Percentiles rank a stretch among this genome's conserved stretches.
Conservation (phyloP, 2,113 vertebrate genomes). For the Lepisosteus oculatus region DNA sequence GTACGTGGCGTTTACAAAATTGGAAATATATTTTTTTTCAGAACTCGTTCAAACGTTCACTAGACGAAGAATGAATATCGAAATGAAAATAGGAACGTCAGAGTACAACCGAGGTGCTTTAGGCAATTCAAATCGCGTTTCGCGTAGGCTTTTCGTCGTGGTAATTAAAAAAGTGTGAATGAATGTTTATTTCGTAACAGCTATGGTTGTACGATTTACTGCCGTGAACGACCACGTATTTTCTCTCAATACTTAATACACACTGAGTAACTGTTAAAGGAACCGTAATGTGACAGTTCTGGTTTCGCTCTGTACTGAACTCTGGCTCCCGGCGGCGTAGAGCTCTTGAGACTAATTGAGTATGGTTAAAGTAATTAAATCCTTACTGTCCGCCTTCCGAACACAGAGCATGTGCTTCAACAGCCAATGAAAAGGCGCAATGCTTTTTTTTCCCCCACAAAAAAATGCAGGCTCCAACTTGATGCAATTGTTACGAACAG, state of each 20-base stretch:
- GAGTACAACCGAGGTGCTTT: no score
- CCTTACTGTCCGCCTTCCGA: constrained; percentile 1
- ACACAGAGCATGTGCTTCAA: constrained; percentile 2
- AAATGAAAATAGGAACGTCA: no score
- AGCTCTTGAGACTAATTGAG: constrained; percentile 18
- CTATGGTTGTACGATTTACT: no score
- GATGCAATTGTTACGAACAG: no score
- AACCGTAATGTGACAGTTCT: constrained; percentile 1
- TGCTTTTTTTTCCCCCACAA: no score
- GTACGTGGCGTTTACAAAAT: no score
- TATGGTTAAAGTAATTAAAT: constrained; percentile 27
- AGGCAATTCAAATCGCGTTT: constrained; percentile 8
- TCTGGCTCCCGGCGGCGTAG: constrained; percentile 3
- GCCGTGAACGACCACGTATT: no score
- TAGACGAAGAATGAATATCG: no score
- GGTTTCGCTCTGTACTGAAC: constrained; percentile 14
- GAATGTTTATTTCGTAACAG: constrained; percentile 42
- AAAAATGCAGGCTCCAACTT: no score
- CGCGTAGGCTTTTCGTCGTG: no score
- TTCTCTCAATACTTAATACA: neutral
- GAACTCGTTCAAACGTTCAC: no score
- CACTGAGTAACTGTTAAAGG: neutral
- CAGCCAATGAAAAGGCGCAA: neutral
- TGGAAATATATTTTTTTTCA: no score
- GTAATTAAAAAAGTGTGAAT: constrained; percentile 36